These are phyloP conservation scores for Cotesia glomerata DNA, from an alignment of 1,140 invertebrate species.

Conservation along the genomic window DNA sequence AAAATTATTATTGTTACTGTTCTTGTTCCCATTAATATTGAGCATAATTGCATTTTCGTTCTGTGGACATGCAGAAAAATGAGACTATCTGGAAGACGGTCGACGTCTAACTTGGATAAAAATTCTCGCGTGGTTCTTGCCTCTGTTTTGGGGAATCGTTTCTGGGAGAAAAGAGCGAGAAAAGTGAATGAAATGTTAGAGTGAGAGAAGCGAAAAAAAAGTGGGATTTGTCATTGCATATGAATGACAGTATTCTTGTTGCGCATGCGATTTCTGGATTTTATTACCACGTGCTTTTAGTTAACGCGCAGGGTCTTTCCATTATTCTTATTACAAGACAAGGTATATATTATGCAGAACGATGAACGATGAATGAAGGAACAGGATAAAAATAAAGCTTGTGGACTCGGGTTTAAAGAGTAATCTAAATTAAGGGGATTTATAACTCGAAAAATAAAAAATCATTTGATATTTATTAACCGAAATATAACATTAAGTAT, in stretches of 20 bases:
- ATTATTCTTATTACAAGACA: neutral
- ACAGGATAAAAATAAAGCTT: neutral
- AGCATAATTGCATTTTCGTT: too few species aligned
- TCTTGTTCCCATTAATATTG: too few species aligned
- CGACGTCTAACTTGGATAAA: too few species aligned
- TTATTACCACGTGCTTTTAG: neutral
- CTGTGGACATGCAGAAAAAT: too few species aligned
- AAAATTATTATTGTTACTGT: too few species aligned
- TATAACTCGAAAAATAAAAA: neutral
- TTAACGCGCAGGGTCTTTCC: neutral
- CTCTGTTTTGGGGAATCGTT: too few species aligned
- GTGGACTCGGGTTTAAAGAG: neutral
- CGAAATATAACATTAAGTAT: neutral
- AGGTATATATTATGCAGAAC: too few species aligned
- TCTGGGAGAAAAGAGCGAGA: neutral
- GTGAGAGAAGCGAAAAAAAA: neutral
- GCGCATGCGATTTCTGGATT: constrained; percentile 1
- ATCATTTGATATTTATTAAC: neutral
- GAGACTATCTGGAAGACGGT: too few species aligned
- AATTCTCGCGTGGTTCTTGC: neutral
- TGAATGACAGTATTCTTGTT: neutral
- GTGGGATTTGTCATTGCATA: neutral
- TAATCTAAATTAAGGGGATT: too few species aligned
- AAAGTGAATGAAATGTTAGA: neutral
- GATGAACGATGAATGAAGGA: too few species aligned